Percentiles rank a stretch among this genome's conserved stretches.
Conservation (phyloP, 2,797 vertebrate genomes). For the Leptatherina wallacei region DNA sequence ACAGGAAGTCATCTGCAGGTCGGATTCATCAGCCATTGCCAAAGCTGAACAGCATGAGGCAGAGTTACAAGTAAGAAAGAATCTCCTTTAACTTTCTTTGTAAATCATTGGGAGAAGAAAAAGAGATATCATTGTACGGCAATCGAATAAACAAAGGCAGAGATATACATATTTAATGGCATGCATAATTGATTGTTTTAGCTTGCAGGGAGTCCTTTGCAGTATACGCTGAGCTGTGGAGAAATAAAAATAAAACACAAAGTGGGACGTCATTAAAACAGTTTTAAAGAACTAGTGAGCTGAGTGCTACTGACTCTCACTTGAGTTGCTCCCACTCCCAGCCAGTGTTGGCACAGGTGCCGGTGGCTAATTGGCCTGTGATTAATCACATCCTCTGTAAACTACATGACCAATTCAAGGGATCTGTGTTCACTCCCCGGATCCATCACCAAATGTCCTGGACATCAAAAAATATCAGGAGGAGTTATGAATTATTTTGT, state of each 20-base stretch:
- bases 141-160: constrained; percentile 81
- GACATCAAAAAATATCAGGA: constrained; percentile 29
- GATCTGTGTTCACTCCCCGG: constrained; percentile 50
- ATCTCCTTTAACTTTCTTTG: constrained; percentile 55
- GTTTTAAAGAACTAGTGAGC: constrained; percentile 62
- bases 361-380: constrained; percentile 72
- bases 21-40: constrained; percentile 26
- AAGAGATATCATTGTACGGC: constrained; percentile 72
- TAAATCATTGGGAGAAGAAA: constrained; percentile 63
- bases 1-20: constrained; percentile 63
- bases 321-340: constrained; percentile 49
- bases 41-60: constrained; percentile 34
- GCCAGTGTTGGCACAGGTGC: constrained; percentile 62
- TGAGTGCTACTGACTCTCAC: constrained; percentile 55
- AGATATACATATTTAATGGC: constrained; percentile 82
- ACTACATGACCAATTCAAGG: constrained; percentile 68
- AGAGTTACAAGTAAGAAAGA: constrained; percentile 17
- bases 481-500: constrained; percentile 8
- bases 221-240: constrained; percentile 73
- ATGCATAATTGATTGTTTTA: constrained; percentile 81
- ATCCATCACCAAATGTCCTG: constrained; percentile 42
- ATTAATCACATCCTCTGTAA: constrained; percentile 75
- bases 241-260: constrained; percentile 82
- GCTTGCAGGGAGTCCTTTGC: constrained; percentile 81
- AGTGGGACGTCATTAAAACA: constrained; percentile 79